Base-by-base conservation (phyloP, 2,113 vertebrate genomes). In the Myrmecophaga tridactyla region DNA sequence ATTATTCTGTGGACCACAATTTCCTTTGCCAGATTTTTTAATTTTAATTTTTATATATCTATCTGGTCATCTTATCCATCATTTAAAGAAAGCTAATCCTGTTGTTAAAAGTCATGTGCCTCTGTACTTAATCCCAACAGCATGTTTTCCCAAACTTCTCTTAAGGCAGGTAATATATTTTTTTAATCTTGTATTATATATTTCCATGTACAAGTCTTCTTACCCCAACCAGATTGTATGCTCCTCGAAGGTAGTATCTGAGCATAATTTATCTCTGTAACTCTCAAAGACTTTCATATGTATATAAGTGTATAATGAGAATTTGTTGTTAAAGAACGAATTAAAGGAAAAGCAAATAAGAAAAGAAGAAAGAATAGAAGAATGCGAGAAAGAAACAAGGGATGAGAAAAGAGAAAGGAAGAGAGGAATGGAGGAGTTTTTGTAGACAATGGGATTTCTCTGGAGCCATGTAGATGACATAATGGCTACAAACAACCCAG, bases 321-420 rank as follows among this genome's bases (percentile, higher is more conserved):
- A 91, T 34, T 1, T 60, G 6, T 89, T 43, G 31, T 39, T 81
- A 48, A 77, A 81, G 8, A 90, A 94, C 31, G 21, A 82, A 83
- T 90, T 70, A 58, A 46, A 86, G n/a, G 34, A 84, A 92, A 83
- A 69, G 27, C 69, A 94, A 95, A 9, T 48, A 86, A 76, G 72
- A 60, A 48, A 76, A 65, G 43, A 56, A 76, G 56, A 63, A 69
- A 56, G 4, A 69, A 53, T 15, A 56, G 31, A 89, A 62, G 41
- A 60, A 36, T 36, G 7, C 31, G 69, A 92, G 51, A 46, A 60
- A 63, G 56, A 25, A 85, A 83, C n/a, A n/a, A n/a, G n/a, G n/a
- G n/a, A n/a, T n/a, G 17, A 70, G 77, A 41, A 76, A 14, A 18
- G 39, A 41, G 12, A 86, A 56, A 53, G 25, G 62, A 86, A 78